Evolutionary conservation across 2,888 invertebrate genomes (phyloP).

Genomic region (Aspidiotus destructor): DNA sequence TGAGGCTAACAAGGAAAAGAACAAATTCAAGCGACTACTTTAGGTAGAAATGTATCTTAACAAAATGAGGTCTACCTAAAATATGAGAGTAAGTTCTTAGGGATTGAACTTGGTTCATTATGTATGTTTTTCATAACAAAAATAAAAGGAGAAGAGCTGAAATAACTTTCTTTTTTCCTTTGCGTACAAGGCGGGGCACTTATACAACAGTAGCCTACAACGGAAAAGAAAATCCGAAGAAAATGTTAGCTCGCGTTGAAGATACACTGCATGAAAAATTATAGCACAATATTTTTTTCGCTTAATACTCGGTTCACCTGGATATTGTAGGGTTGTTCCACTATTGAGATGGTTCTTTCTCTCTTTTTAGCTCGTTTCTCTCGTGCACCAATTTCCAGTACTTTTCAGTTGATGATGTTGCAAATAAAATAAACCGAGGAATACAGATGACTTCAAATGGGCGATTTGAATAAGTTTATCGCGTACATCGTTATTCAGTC

Average conservation of each 20-base stretch:
- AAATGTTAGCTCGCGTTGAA: slow-evolving; percentile 18
- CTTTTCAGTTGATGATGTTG: background rate
- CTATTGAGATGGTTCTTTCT: background rate
- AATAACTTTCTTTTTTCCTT: background rate
- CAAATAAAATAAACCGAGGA: slow-evolving; percentile 2
- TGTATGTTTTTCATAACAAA: slow-evolving; percentile 24
- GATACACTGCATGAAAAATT: slow-evolving; percentile 22
- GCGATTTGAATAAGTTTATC: slow-evolving; percentile 27
- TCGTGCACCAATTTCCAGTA: background rate
- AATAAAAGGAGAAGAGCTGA: background rate
- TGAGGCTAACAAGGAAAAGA: background rate
- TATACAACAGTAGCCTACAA: slow-evolving; percentile 12
- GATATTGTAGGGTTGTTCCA: background rate
- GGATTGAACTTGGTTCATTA: slow-evolving; percentile 27
- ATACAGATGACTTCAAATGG: slow-evolving; percentile 14
- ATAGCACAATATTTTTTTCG: slow-evolving; percentile 21
- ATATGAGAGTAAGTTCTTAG: slow-evolving; percentile 25
- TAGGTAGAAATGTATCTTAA: slow-evolving; percentile 21
- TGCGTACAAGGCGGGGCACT: background rate
- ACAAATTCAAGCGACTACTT: background rate
- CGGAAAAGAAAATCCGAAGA: slow-evolving; percentile 24
- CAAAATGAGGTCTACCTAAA: slow-evolving; percentile 8
- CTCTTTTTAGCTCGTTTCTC: background rate
- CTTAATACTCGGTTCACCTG: slow-evolving; percentile 14
- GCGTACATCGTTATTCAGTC: slow-evolving; percentile 26